phyloP scores from a whole-genome alignment of 2,113 vertebrate species.

The Saguinus imperator region DNA sequence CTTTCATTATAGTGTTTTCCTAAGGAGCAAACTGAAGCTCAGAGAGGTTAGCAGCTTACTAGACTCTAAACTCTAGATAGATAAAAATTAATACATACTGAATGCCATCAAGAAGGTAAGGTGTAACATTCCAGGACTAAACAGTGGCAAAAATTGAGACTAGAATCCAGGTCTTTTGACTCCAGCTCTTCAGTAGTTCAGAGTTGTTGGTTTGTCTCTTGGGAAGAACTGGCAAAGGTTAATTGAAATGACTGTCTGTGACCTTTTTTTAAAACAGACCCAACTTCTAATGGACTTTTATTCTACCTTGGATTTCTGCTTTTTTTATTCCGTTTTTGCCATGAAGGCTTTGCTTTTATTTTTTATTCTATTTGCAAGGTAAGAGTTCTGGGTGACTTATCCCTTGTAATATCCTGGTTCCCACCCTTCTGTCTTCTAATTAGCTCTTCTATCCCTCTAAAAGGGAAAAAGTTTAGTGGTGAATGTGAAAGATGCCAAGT shows the following conservation, averaged over 20 bases:
- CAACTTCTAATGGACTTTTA: background rate
- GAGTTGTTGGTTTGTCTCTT: background rate
- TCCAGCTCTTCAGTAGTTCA: background rate
- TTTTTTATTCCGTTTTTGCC: slow-evolving; percentile 14
- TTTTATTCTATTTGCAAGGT: background rate
- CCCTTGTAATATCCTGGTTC: background rate
- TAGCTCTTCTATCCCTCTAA: background rate
- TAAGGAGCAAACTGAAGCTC: background rate
- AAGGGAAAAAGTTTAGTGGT: background rate
- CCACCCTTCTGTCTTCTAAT: background rate
- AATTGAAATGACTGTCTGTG: background rate
- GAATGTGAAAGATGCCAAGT: slow-evolving; percentile 17
- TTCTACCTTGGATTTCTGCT: background rate
- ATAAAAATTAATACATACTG: background rate
- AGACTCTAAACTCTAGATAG: background rate
- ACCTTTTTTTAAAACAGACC: background rate
- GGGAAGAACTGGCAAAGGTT: background rate
- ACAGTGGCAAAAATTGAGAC: background rate
- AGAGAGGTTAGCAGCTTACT: background rate
- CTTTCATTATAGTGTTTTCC: slow-evolving; percentile 8
- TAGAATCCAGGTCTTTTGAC: background rate
- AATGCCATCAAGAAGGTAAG: background rate
- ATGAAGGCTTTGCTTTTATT: background rate
- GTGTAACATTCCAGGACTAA: background rate
- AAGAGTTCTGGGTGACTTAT: background rate